These are phyloP conservation scores for Pleuronectes platessa DNA, from an alignment of 2,113 vertebrate genomes.

Conservation along the genomic window DNA sequence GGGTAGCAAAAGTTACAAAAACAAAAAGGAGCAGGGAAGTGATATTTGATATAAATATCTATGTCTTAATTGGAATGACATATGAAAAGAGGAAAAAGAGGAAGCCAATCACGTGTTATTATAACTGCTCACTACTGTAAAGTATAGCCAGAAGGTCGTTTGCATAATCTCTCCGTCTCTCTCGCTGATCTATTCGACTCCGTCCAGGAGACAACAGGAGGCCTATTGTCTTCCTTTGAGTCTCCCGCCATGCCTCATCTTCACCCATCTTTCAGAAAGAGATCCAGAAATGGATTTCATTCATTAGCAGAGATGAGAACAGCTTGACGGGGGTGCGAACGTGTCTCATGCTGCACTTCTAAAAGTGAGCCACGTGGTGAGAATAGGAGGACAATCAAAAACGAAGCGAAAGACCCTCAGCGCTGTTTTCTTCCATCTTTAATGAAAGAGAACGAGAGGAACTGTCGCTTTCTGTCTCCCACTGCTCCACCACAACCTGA, in stretches of 20 bases:
- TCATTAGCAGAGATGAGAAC: conserved; percentile 67
- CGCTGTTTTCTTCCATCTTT: conserved; percentile 55
- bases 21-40: too few relatives aligned
- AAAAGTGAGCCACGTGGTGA: conserved; percentile 45
- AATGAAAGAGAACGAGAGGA: conserved; percentile 61
- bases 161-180: conserved; percentile 20
- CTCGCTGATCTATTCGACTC: conserved; percentile 26
- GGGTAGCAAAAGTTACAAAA: neutral
- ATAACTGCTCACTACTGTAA: conserved; percentile 13
- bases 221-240: conserved; percentile 44
- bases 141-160: conserved; percentile 27
- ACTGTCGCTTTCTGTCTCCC: conserved; percentile 64
- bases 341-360: conserved; percentile 33
- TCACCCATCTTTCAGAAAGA: conserved; percentile 48
- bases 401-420: conserved; percentile 8
- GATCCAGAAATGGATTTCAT: conserved; percentile 58
- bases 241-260: conserved; percentile 48
- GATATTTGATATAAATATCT: neutral
- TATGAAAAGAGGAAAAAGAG: conserved; percentile 19
- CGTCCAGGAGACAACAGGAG: conserved; percentile 50
- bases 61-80: neutral
- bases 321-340: conserved; percentile 40
- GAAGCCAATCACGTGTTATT: conserved; percentile 12
- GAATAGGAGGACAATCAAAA: conserved; percentile 36
- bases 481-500: conserved; percentile 67